Evolutionary conservation across 1,140 invertebrate genomes (phyloP).

Genomic region (Schmidtea mediterranea): DNA sequence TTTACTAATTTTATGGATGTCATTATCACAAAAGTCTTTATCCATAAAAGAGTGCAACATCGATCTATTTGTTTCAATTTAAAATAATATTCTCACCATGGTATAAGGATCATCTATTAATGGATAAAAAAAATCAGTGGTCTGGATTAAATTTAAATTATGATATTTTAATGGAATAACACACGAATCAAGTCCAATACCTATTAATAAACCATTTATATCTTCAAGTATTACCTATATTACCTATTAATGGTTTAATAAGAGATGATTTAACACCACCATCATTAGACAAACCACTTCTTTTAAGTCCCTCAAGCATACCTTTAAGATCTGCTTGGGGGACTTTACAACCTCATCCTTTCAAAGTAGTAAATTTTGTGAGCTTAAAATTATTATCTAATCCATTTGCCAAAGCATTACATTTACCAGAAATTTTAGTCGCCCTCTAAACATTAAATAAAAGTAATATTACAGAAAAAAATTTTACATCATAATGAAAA

Average conservation of each 20-base stretch:
- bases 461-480: too few relatives aligned
- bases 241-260: background rate
- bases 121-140: constrained; percentile 93
- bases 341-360: constrained; percentile 97
- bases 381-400: constrained; percentile 67
- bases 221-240: background rate
- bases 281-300: background rate
- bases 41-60: too few relatives aligned
- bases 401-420: constrained; percentile 55
- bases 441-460: constrained; percentile 10
- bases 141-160: constrained; percentile 74
- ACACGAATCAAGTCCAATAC: constrained; percentile 65
- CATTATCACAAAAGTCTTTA: too few relatives aligned
- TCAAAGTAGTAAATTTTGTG: constrained; percentile 79
- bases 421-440: background rate
- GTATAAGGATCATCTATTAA: constrained; percentile 92
- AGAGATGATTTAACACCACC: background rate
- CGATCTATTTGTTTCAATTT: too few relatives aligned
- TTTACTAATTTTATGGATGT: too few relatives aligned
- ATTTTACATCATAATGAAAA: too few relatives aligned
- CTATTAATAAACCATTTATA: constrained; percentile 24
- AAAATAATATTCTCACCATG: constrained; percentile 44
- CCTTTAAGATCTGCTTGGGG: constrained; percentile 79
- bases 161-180: constrained; percentile 53
- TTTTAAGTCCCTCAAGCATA: constrained; percentile 58